phyloP scores from a whole-genome alignment of 2,888 invertebrate species.

The Conomelus anceps region DNA sequence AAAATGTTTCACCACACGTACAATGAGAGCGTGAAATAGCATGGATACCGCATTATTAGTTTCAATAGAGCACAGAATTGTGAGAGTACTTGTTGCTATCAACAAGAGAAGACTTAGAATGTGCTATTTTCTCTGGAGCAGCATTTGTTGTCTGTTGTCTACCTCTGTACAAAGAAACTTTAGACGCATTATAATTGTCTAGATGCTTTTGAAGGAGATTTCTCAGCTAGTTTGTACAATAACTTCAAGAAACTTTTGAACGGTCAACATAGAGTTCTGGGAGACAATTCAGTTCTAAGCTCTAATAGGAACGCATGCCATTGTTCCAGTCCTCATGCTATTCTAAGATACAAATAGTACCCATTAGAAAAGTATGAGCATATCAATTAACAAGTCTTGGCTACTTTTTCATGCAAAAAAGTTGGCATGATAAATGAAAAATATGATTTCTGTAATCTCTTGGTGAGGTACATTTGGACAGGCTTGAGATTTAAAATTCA shows the following conservation, averaged over 20 bases:
- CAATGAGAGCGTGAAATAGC: background rate
- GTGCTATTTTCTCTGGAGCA: background rate
- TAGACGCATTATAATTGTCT: background rate
- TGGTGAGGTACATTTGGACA: too few species aligned
- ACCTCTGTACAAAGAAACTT: background rate
- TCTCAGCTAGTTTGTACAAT: background rate
- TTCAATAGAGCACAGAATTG: background rate
- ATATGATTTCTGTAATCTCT: too few species aligned
- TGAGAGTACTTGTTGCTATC: background rate
- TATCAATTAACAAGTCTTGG: background rate
- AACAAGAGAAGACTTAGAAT: background rate
- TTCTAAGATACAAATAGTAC: background rate
- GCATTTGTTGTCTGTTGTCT: too few species aligned
- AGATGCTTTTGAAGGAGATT: background rate
- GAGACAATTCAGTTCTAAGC: background rate
- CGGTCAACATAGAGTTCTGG: background rate
- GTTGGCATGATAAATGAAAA: too few species aligned
- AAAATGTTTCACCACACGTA: too few species aligned
- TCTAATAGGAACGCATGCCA: background rate
- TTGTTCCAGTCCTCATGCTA: background rate
- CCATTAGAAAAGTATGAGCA: background rate
- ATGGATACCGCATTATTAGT: background rate
- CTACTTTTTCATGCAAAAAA: too few species aligned
- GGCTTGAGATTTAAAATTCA: too few species aligned
- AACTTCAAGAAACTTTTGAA: background rate